Base-by-base conservation (phyloP, 2,113 vertebrate genomes). In the Tupaia tana region DNA sequence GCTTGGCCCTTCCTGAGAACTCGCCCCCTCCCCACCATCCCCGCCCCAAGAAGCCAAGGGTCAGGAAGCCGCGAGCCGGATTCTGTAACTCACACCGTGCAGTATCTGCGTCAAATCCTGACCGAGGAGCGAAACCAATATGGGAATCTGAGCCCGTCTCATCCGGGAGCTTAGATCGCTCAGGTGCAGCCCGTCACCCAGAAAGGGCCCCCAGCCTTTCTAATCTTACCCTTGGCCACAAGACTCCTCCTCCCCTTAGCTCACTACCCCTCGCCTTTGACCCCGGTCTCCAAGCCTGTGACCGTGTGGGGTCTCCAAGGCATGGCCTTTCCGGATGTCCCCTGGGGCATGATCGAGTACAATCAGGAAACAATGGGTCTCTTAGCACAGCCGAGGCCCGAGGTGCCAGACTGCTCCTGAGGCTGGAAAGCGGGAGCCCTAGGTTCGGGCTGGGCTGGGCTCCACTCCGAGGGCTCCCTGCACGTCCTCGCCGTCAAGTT, bases 21-120 rank as follows among this genome's bases (percentile, higher is more conserved):
- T 91, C 43, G 13, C 29, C 27, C 73, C 27, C 34, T 59, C 59
- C 73, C 85, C 7, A 43, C 29, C 20, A 4, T 27, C 14, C 29
- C 12, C 67, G 66, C 85, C 77, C 90, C 82, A 67, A 54, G 93
- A 69, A 80, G 71, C 15, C 63, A 70, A 69, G 34, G 95, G 93
- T 95, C 95, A 96, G 92, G 56, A 94, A 88, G 77, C 86, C 22
- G 0, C 29, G 75, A 95, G 84, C 91, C 0, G 6, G 90, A 95
- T 95, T 97, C 94, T 93, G 96, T 96, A 96, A 97, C 75, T 69
- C 86, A 93, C 93, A 69, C 91, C 66, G 0, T 64, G 34, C 7
- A 20, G 75, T 93, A 74, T 84, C 93, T 91, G 58, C 75, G 86
- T 94, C 94, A 89, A 69, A 92, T 93, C 96, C 93, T 78, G 83